phyloP scores from a whole-genome alignment of 2,888 invertebrate species.

The Brachylomia viminalis region DNA sequence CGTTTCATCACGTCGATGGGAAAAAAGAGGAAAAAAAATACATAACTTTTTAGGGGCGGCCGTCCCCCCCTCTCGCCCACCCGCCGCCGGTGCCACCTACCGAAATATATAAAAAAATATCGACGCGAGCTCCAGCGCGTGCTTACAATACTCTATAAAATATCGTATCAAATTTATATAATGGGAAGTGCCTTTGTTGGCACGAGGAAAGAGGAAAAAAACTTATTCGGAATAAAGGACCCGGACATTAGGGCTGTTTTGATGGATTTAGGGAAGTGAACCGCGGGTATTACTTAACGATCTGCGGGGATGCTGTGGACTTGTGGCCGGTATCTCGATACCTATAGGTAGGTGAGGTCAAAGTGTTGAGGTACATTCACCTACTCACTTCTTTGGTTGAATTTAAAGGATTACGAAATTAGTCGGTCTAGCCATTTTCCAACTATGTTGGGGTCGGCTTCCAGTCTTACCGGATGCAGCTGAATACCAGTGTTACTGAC shows the following conservation, averaged over 20 bases:
- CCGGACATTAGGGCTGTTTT: slow-evolving; percentile 77
- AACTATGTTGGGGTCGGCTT: too few relatives aligned
- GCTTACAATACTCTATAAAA: slow-evolving; percentile 85
- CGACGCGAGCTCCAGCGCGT: slow-evolving; percentile 82
- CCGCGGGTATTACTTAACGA: slow-evolving; percentile 60
- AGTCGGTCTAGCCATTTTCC: too few relatives aligned
- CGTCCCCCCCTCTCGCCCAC: slow-evolving; percentile 73
- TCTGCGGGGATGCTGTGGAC: slow-evolving; percentile 36
- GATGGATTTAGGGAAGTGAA: slow-evolving; percentile 72
- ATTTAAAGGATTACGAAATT: neutral
- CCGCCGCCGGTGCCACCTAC: slow-evolving; percentile 73
- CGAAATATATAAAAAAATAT: slow-evolving; percentile 82
- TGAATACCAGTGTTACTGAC: too few relatives aligned
- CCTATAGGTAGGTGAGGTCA: neutral
- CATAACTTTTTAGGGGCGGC: slow-evolving; percentile 90
- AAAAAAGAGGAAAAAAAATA: slow-evolving; percentile 90
- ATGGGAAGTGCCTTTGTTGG: slow-evolving; percentile 84
- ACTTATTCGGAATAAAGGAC: slow-evolving; percentile 77
- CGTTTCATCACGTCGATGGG: slow-evolving; percentile 89
- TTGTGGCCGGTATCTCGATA: neutral
- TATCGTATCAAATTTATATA: slow-evolving; percentile 89
- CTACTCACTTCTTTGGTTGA: neutral
- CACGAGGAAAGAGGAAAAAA: slow-evolving; percentile 80
- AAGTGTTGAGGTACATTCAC: neutral
- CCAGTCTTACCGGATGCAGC: too few relatives aligned